Conservation (phyloP, 1,140 invertebrate species). For the Lasaia peninsularis region DNA sequence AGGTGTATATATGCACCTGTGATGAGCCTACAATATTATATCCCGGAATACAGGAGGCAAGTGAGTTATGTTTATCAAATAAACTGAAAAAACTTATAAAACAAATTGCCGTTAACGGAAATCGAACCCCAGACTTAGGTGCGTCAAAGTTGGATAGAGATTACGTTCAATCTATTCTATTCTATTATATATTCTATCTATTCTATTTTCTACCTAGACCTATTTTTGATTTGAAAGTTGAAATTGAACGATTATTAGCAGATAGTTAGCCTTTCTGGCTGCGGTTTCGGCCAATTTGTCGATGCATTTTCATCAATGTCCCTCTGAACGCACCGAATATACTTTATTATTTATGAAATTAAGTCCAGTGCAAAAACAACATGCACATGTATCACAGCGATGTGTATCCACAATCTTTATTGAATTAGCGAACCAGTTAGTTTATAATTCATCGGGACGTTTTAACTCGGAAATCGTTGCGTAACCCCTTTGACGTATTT, state of each 20-base stretch:
- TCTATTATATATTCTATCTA: too few relatives aligned
- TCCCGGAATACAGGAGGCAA: too few relatives aligned
- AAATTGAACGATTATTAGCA: constrained; percentile 56
- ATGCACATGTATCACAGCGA: constrained; percentile 34
- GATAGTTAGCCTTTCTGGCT: constrained; percentile 69
- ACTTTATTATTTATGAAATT: constrained; percentile 73
- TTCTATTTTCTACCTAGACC: too few relatives aligned
- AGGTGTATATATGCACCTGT: too few relatives aligned
- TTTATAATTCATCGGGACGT: constrained; percentile 36
- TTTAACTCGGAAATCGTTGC: constrained; percentile 30
- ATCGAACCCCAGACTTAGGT: too few relatives aligned
- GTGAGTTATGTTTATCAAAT: too few relatives aligned
- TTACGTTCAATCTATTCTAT: too few relatives aligned
- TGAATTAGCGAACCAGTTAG: constrained; percentile 54
- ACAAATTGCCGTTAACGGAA: too few relatives aligned
- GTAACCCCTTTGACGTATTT: constrained; percentile 26
- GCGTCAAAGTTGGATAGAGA: too few relatives aligned
- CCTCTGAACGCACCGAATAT: constrained; percentile 53
- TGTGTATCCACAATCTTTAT: constrained; percentile 47
- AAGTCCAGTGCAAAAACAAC: constrained; percentile 64
- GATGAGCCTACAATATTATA: too few relatives aligned
- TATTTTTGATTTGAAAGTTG: not conserved
- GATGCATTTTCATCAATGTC: constrained; percentile 69
- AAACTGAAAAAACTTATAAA: too few relatives aligned
- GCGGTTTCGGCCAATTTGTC: constrained; percentile 73